Percentiles rank a stretch among this genome's conserved stretches.
phyloP scores from a whole-genome alignment of 2,113 vertebrate genomes.

The Erythrocebus patas region DNA sequence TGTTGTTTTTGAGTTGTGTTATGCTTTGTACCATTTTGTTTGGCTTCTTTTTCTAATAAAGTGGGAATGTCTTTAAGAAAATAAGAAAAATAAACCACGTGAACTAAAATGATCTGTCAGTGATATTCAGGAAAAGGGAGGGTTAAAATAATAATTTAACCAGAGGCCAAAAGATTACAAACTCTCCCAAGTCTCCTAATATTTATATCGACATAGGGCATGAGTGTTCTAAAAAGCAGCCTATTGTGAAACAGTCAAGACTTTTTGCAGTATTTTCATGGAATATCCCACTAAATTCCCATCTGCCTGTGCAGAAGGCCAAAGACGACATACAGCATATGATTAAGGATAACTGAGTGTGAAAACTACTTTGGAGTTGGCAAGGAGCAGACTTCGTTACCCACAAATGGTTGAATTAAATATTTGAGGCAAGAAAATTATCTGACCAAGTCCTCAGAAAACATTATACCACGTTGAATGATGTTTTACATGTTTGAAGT shows the following conservation, averaged over 20 bases:
- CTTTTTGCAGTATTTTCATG: not conserved
- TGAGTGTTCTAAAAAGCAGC: not conserved
- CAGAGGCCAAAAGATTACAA: not conserved
- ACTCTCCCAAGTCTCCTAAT: not conserved
- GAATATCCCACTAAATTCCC: not conserved
- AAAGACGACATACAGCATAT: conserved; percentile 33
- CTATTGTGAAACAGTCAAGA: not conserved
- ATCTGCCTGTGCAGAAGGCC: not conserved
- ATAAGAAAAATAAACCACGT: not conserved
- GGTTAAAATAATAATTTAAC: conserved; percentile 10
- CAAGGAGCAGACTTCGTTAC: conserved; percentile 28
- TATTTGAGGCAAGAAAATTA: conserved; percentile 55
- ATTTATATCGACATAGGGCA: not conserved
- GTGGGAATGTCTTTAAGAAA: not conserved
- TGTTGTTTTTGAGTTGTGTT: not conserved
- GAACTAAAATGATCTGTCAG: not conserved
- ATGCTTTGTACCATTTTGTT: not conserved
- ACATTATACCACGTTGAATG: conserved; percentile 4
- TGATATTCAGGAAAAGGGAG: not conserved
- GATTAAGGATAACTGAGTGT: conserved; percentile 25
- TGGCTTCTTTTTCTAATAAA: not conserved
- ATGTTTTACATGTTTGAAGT: conserved; percentile 46
- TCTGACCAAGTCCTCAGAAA: conserved; percentile 42
- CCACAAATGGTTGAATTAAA: conserved; percentile 56
- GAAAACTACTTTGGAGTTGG: conserved; percentile 38